Evolutionary conservation across 2,113 vertebrate species (phyloP).

Genomic region (Tricholaema leucomelas): DNA sequence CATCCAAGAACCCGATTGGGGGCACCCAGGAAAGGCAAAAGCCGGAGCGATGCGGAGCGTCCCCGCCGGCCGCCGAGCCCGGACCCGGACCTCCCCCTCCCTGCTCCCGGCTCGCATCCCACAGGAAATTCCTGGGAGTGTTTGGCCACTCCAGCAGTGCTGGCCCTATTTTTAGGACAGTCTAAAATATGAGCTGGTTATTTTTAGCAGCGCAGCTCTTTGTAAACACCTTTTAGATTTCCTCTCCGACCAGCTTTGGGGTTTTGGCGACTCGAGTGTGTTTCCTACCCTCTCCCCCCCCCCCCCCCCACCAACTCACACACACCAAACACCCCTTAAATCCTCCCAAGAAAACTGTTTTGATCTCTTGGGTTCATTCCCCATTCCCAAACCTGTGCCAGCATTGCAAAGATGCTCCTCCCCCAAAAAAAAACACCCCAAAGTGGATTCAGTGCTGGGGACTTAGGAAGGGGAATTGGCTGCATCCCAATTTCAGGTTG

Average conservation of each 20-base stretch:
- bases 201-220: slow-evolving; percentile 56
- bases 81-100: slow-evolving; percentile 40
- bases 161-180: slow-evolving; percentile 64
- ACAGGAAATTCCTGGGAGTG: slow-evolving; percentile 70
- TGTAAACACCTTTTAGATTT: slow-evolving; percentile 65
- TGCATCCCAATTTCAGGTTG: not conserved
- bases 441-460: accelerated
- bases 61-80: not conserved
- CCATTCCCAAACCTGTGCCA: not conserved
- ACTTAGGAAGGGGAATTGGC: not conserved
- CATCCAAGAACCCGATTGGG: not conserved
- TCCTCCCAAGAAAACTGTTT: not conserved
- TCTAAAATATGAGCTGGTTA: slow-evolving; percentile 56
- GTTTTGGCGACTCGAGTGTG: not conserved
- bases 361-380: not conserved
- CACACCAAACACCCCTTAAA: not conserved
- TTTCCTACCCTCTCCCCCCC: not conserved
- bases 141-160: slow-evolving; percentile 48
- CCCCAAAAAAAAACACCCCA: not conserved
- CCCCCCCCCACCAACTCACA: too few species aligned
- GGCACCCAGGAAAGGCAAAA: not conserved
- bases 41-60: not conserved
- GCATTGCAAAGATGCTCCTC: accelerated
- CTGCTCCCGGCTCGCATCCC: slow-evolving; percentile 40
- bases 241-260: not conserved